Evolutionary conservation across 2,113 vertebrate genomes (phyloP).

Genomic region (Ictalurus punctatus): DNA sequence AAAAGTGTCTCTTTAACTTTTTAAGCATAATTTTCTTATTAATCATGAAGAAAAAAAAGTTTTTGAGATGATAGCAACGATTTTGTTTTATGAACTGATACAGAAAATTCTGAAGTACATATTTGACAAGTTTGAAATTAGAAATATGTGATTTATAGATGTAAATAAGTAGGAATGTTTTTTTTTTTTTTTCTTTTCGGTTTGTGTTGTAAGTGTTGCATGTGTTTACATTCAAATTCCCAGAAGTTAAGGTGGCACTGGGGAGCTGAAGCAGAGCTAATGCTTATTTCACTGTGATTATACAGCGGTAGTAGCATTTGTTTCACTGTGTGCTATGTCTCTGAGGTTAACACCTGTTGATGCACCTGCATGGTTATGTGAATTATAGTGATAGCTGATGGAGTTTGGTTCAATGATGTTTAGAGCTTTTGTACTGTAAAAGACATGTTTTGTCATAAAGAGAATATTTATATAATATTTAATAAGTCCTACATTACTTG

Average conservation of each 20-base stretch:
- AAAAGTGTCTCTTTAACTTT: neutral
- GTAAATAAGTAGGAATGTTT: neutral
- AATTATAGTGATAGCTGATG: neutral
- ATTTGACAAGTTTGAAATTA: neutral
- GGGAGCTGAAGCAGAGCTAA: conserved; percentile 4
- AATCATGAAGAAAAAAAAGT: neutral
- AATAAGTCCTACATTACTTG: neutral
- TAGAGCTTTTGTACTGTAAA: neutral
- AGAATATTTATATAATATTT: neutral
- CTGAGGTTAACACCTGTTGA: conserved; percentile 37
- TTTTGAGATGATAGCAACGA: neutral
- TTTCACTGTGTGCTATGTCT: neutral
- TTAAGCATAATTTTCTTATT: neutral
- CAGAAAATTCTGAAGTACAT: neutral
- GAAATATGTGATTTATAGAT: neutral
- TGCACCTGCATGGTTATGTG: neutral
- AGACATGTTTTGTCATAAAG: neutral
- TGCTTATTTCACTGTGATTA: conserved; percentile 4
- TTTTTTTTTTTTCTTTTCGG: neutral
- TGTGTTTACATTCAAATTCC: conserved; percentile 17
- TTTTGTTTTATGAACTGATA: neutral
- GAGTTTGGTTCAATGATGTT: neutral
- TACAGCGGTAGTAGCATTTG: neutral
- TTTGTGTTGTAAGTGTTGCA: conserved; percentile 16
- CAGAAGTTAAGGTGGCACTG: conserved; percentile 14